Conservation (phyloP, 30 jellyfish, hydroid and myxozoan genomes). For the Aurelia coerulea region DNA sequence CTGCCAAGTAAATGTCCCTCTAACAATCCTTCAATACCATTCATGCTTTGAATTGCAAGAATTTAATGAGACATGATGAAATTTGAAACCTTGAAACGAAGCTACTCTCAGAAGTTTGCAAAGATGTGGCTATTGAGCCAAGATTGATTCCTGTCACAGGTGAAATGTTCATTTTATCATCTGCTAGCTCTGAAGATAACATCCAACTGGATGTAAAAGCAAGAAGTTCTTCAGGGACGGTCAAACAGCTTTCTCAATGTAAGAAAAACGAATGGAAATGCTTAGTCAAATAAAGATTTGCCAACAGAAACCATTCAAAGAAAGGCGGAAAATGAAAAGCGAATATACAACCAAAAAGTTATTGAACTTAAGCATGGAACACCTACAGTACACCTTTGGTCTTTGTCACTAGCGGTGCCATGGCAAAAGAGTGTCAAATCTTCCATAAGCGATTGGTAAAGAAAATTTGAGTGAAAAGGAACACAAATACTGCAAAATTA, state of each 20-base stretch:
- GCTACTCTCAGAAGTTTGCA: constrained; percentile 40
- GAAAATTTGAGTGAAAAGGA: no score
- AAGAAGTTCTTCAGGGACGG: constrained; percentile 19
- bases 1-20: constrained; percentile 55
- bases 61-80: constrained; percentile 43
- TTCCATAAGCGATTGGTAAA: no score
- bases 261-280: background rate
- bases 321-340: constrained; percentile 7
- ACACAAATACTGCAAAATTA: no score
- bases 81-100: constrained; percentile 2
- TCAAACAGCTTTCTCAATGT: constrained; percentile 12
- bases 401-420: no score
- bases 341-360: no score
- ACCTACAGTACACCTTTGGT: no score
- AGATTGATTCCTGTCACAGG: constrained; percentile 10
- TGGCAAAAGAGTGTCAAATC: no score
- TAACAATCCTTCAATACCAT: constrained; percentile 6
- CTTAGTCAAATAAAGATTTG: background rate
- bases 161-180: background rate
- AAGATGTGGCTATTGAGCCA: constrained; percentile 53
- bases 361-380: no score
- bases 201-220: constrained; percentile 33
- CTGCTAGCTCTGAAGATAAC: constrained; percentile 49
- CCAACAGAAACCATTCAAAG: constrained; percentile 26
- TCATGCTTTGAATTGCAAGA: constrained; percentile 37